Evolutionary conservation across 2,888 invertebrate species (phyloP), one percentile per base, ranked within the genome.

Genomic region (Dexiosoma caninum): DNA sequence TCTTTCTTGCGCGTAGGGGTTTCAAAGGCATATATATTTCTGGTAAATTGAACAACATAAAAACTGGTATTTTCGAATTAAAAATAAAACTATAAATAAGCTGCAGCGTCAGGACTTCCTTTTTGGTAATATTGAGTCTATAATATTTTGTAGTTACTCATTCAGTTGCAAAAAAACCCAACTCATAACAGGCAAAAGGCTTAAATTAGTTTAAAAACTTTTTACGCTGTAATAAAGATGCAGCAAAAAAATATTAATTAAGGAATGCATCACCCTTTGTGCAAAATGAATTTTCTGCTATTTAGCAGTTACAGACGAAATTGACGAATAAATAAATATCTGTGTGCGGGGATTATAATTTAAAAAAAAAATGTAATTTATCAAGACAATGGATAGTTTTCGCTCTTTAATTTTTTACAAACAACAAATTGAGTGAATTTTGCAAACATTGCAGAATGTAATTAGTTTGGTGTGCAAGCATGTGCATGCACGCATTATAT

Each of bases 1-100:
- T 46, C 7, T 49, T 32, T 14, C 5, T 30, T 35, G 14, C 35
- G 9, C 10, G 16, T 44, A 8, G 23, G 23, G 9, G 42, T 21
- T 30, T 14, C 60, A n/a, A 55, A 64, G 40, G 64, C 14, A 42
- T 64, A 70, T 42, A 51, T 59, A 64, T 71, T 78, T 64, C 57
- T 78, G 64, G 49, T 44, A 71, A 71, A 66, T 78, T 66, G 40
- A 71, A 71, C 66, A 71, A 21, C 14, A 64, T 19, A 35, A 46
- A 69, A 69, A 55, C 12, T 32, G n/a, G 30, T 21, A 2, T 8
- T 44, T 32, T 74, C 60, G 44, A 37, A 53, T 59, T 71, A 66
- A 66, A 62, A 55, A 70, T 66, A 71, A 64, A 8, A 42, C 14
- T 35, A 59, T 42, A 44, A 71, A 78, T 35, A 51, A 42, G 49